These are phyloP conservation scores for Pharmacophagus antenor DNA, from an alignment of 2,888 invertebrate genomes.

Conservation along the genomic window DNA sequence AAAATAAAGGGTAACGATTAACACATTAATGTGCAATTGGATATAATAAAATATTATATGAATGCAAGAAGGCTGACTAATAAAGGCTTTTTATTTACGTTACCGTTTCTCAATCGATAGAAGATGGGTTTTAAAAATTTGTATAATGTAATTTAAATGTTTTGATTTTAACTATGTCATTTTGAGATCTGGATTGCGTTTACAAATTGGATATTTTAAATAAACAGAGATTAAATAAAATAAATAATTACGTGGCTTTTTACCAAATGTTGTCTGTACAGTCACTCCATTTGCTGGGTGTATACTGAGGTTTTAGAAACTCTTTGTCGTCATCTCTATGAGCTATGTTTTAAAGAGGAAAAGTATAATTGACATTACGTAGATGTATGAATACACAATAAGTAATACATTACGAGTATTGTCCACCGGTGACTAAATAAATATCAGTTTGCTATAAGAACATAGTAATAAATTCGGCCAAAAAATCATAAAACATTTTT, in stretches of 20 bases:
- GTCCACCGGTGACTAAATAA: too few species aligned
- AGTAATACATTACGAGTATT: too few species aligned
- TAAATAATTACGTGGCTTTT: neutral
- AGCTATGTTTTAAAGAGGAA: neutral
- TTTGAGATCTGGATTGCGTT: neutral
- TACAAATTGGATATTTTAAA: neutral
- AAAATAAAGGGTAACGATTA: too few species aligned
- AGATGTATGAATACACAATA: too few species aligned
- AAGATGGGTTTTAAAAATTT: neutral
- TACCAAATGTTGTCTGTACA: neutral
- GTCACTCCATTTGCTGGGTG: neutral
- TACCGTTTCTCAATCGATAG: neutral
- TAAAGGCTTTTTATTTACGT: neutral
- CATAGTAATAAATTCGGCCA: too few species aligned
- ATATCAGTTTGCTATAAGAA: too few species aligned
- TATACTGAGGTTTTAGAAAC: neutral
- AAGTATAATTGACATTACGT: neutral
- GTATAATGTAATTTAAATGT: neutral
- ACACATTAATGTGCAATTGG: neutral
- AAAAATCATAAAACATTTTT: too few species aligned
- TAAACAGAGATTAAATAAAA: conserved; percentile 4
- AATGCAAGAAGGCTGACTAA: neutral
- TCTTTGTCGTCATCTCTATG: neutral
- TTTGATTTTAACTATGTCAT: neutral
- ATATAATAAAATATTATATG: neutral